phyloP scores from a whole-genome alignment of 1,140 invertebrate species.

The Schmidtea mediterranea region DNA sequence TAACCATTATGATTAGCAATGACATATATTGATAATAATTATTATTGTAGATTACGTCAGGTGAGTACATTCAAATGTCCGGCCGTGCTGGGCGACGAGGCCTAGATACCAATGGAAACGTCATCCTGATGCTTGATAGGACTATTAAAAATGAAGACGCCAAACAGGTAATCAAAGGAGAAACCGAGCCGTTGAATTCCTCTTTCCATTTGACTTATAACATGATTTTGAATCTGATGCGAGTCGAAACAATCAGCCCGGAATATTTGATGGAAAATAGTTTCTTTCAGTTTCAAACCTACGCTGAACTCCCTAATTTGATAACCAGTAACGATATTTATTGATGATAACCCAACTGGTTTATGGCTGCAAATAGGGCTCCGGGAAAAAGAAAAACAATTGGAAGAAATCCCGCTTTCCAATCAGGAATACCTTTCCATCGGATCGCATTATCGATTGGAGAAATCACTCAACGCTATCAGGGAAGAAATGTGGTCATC shows the following conservation, averaged over 20 bases:
- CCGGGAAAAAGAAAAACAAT: too few species aligned
- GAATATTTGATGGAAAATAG: conserved; percentile 94
- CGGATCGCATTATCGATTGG: too few species aligned
- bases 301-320: conserved; percentile 49
- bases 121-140: conserved; percentile 93
- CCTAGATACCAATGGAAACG: conserved; percentile 84
- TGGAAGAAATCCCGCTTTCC: too few species aligned
- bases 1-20: conserved; percentile 27
- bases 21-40: neutral
- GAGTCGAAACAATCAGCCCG: conserved; percentile 94
- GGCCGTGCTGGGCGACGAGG: conserved; percentile 84
- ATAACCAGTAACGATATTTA: neutral
- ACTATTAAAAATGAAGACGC: conserved; percentile 60
- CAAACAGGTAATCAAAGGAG: conserved; percentile 60
- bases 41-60: conserved; percentile 32
- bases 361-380: too few species aligned
- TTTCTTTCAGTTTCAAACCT: conserved; percentile 98
- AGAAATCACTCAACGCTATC: too few species aligned
- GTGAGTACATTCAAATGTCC: conserved; percentile 99
- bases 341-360: too few species aligned
- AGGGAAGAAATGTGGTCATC: too few species aligned
- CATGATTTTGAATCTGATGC: conserved; percentile 82
- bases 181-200: conserved; percentile 79
- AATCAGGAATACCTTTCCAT: too few species aligned
- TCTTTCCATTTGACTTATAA: conserved; percentile 98